Evolutionary conservation across 2,797 vertebrate species (phyloP).

Genomic region (Lepus oiostolus): DNA sequence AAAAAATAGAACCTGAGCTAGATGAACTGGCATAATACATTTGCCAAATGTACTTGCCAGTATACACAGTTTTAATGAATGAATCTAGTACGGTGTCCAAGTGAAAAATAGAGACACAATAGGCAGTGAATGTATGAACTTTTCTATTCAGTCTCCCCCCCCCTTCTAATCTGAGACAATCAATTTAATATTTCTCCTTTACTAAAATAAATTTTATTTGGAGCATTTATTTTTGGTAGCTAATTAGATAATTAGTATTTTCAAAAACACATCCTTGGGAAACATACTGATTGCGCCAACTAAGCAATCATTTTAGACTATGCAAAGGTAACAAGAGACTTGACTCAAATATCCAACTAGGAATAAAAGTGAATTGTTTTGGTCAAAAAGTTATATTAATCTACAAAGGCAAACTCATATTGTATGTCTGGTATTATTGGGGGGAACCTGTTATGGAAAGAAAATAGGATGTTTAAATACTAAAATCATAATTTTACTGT

Average conservation of each 20-base stretch:
- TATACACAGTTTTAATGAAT: background rate
- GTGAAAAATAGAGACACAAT: background rate
- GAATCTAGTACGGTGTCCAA: background rate
- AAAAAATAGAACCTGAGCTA: background rate
- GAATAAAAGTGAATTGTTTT: slow-evolving; percentile 54
- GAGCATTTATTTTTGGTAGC: slow-evolving; percentile 51
- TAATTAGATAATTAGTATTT: slow-evolving; percentile 77
- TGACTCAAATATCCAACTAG: slow-evolving; percentile 63
- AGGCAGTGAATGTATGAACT: background rate
- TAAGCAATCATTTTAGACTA: slow-evolving; percentile 57
- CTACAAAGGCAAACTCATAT: background rate
- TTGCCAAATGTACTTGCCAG: slow-evolving; percentile 1
- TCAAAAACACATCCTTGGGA: slow-evolving; percentile 58
- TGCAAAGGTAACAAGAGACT: slow-evolving; percentile 34
- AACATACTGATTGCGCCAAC: slow-evolving; percentile 63
- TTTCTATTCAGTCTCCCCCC: background rate
- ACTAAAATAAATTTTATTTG: slow-evolving; percentile 64
- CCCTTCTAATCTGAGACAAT: background rate
- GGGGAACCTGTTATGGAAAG: background rate
- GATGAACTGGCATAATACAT: background rate
- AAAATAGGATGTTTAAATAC: background rate
- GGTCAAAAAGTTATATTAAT: background rate
- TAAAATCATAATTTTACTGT: slow-evolving; percentile 55
- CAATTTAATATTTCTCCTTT: slow-evolving; percentile 63
- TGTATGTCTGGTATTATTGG: background rate